These are phyloP conservation scores for Apamea sordens DNA, from an alignment of 2,888 invertebrate genomes.

Conservation along the genomic window DNA sequence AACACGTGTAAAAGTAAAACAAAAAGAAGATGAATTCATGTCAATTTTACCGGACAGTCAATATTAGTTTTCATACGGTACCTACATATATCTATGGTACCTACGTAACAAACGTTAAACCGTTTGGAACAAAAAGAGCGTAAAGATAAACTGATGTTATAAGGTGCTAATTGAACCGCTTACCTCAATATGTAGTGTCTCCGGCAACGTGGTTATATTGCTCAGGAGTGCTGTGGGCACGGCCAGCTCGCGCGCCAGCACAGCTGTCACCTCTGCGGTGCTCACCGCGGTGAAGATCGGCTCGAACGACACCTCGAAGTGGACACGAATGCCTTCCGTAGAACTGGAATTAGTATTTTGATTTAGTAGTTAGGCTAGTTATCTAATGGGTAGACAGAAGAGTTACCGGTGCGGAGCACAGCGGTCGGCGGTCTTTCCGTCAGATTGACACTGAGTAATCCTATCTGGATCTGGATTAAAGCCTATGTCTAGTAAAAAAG, in stretches of 20 bases:
- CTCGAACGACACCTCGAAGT: conserved; percentile 96
- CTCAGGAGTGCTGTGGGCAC: conserved; percentile 82
- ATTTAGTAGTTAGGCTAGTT: conserved; percentile 38
- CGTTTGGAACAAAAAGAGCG: conserved; percentile 42
- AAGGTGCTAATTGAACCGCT: conserved; percentile 54
- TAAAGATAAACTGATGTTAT: conserved; percentile 33
- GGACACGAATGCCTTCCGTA: conserved; percentile 93
- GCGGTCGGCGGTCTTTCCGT: conserved; percentile 7
- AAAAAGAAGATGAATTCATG: background rate
- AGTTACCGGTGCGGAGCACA: conserved; percentile 18
- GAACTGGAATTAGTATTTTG: conserved; percentile 69
- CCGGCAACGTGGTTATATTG: conserved; percentile 78
- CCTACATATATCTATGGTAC: conserved; percentile 7
- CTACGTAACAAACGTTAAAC: background rate
- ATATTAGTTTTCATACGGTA: conserved; percentile 31
- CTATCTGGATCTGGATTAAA: conserved; percentile 5
- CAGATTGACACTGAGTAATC: background rate
- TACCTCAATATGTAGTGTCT: conserved; percentile 86
- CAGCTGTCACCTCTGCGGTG: conserved; percentile 91
- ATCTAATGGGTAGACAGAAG: conserved; percentile 3
- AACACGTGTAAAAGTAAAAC: conserved; percentile 18
- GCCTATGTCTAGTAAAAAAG: background rate
- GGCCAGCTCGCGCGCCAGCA: conserved; percentile 92
- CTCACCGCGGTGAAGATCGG: conserved; percentile 93
- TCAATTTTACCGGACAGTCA: background rate